Evolutionary conservation across 2,797 vertebrate genomes (phyloP).

Genomic region (Pterois miles): DNA sequence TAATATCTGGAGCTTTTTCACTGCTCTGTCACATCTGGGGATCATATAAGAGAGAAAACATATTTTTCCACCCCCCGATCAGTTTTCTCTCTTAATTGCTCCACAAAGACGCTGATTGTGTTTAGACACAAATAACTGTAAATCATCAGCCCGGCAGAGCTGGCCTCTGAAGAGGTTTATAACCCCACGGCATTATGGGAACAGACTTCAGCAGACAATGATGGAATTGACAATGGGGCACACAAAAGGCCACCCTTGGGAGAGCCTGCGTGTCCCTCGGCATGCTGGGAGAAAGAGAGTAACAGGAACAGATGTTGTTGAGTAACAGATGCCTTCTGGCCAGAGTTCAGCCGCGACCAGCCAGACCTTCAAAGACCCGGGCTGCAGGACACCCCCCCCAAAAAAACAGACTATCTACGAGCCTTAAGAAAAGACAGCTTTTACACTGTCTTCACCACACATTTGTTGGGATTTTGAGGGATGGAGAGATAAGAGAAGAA

Average conservation of each 20-base stretch:
- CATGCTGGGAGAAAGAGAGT: slow-evolving; percentile 80
- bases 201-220: slow-evolving; percentile 81
- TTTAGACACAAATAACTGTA: slow-evolving; percentile 60
- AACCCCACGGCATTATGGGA: slow-evolving; percentile 73
- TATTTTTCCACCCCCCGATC: neutral
- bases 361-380: slow-evolving; percentile 72
- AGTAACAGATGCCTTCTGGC: slow-evolving; percentile 84
- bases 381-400: slow-evolving; percentile 13
- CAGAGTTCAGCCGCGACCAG: slow-evolving; percentile 74
- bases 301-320: slow-evolving; percentile 86
- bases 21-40: neutral
- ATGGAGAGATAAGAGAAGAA: slow-evolving; percentile 15
- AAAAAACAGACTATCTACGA: slow-evolving; percentile 52
- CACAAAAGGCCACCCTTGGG: slow-evolving; percentile 83
- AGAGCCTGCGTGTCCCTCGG: slow-evolving; percentile 79
- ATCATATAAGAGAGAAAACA: neutral
- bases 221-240: slow-evolving; percentile 79
- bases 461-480: too few relatives aligned
- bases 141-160: slow-evolving; percentile 57
- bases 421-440: slow-evolving; percentile 41
- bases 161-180: slow-evolving; percentile 69
- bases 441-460: neutral
- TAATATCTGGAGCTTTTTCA: neutral
- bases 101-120: slow-evolving; percentile 50
- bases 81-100: slow-evolving; percentile 19